Evolutionary conservation across 2,797 vertebrate genomes (phyloP).

Genomic region (Pteropus rufus): DNA sequence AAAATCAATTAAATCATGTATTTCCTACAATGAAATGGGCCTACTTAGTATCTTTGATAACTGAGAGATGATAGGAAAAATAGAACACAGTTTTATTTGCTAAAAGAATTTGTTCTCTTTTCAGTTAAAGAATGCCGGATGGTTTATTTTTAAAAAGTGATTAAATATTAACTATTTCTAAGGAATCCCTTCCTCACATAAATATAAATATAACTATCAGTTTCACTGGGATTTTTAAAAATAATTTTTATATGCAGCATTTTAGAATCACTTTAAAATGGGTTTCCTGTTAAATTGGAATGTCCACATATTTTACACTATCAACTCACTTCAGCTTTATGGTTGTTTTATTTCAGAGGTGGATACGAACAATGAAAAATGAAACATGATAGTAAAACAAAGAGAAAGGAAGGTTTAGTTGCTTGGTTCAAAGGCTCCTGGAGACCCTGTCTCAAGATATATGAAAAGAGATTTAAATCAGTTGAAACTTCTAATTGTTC

Average conservation of each 20-base stretch:
- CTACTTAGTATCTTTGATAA: background rate
- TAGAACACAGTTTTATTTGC: background rate
- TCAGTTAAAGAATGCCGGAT: background rate
- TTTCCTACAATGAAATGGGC: background rate
- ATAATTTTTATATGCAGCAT: background rate
- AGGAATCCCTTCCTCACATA: background rate
- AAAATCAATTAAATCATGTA: background rate
- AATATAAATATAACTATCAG: background rate
- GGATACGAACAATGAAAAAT: background rate
- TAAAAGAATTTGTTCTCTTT: background rate
- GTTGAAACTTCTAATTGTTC: background rate
- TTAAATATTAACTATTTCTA: constrained; percentile 33
- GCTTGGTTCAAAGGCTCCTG: background rate
- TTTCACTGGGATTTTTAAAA: background rate
- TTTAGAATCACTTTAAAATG: background rate
- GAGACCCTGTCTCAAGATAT: background rate
- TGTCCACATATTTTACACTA: background rate
- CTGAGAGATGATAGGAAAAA: background rate
- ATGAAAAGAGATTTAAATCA: background rate
- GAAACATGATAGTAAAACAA: background rate
- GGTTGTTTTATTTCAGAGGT: background rate
- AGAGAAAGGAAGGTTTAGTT: background rate
- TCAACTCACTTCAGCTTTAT: background rate
- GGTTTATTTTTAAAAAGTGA: background rate
- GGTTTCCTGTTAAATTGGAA: background rate